These are phyloP conservation scores for Gadus macrocephalus DNA, from an alignment of 2,113 vertebrate species.

Conservation along the genomic window DNA sequence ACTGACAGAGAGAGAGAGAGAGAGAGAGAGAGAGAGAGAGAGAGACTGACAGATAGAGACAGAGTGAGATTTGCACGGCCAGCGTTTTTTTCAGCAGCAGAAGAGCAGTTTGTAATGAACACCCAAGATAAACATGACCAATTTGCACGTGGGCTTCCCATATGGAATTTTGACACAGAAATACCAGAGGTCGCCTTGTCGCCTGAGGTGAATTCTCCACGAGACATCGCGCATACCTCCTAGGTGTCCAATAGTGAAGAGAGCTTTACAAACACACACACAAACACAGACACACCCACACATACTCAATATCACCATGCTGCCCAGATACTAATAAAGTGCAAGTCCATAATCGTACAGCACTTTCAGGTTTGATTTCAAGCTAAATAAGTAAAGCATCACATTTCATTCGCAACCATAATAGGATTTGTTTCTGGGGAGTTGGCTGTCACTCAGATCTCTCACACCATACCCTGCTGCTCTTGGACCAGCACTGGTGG, in stretches of 20 bases:
- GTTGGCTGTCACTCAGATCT: constrained; percentile 45
- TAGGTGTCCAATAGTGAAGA: too few species aligned
- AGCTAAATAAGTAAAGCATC: neutral
- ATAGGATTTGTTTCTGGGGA: constrained; percentile 10
- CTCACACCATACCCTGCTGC: constrained; percentile 37
- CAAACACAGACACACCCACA: neutral
- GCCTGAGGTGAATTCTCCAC: constrained; percentile 43
- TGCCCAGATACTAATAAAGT: neutral
- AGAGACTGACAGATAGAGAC: neutral
- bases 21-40: neutral
- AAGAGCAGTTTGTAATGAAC: constrained; percentile 52
- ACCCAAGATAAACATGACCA: constrained; percentile 53
- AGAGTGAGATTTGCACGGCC: neutral
- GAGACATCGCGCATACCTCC: constrained; percentile 39
- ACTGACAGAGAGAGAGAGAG: too few species aligned
- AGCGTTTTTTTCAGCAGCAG: constrained; percentile 44
- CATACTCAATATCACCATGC: neutral
- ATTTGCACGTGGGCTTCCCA: constrained; percentile 41
- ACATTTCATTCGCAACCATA: constrained; percentile 26
- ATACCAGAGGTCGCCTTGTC: constrained; percentile 44
- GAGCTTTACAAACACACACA: neutral
- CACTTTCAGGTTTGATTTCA: neutral
- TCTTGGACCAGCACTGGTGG: constrained; percentile 43
- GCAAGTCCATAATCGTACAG: neutral
- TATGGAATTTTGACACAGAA: constrained; percentile 58